Evolutionary conservation across 2,888 invertebrate species (phyloP).

Genomic region (Xestia ashworthii): DNA sequence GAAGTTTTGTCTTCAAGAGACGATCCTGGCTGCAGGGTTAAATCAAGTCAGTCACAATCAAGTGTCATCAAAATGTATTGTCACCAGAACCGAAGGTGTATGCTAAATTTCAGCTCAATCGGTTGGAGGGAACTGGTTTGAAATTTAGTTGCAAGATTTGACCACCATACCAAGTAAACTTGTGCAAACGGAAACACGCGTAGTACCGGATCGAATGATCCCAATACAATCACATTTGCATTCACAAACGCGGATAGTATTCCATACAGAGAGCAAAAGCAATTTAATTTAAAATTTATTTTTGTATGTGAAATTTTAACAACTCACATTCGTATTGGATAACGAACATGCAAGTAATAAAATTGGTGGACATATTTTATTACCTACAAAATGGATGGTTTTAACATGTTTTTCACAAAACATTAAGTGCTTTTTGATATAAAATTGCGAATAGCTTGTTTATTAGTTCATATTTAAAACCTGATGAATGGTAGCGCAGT

Average conservation of each 20-base stretch:
- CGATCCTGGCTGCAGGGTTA: no score
- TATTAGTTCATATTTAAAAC: slow-evolving; percentile 25
- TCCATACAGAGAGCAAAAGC: slow-evolving; percentile 33
- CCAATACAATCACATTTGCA: slow-evolving; percentile 59
- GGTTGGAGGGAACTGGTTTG: not conserved
- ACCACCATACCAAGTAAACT: not conserved
- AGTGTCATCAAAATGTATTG: not conserved
- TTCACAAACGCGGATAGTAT: slow-evolving; percentile 43
- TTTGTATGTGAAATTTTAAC: slow-evolving; percentile 53
- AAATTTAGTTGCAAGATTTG: not conserved
- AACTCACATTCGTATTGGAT: slow-evolving; percentile 44
- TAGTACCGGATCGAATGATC: slow-evolving; percentile 40
- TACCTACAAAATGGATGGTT: slow-evolving; percentile 38
- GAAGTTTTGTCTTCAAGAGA: not conserved
- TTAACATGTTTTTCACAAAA: slow-evolving; percentile 47
- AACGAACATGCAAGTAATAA: slow-evolving; percentile 48
- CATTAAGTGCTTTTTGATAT: slow-evolving; percentile 29
- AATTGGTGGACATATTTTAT: slow-evolving; percentile 49
- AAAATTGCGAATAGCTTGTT: not conserved
- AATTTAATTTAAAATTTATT: slow-evolving; percentile 59
- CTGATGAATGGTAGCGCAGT: not conserved
- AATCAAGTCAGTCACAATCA: not conserved
- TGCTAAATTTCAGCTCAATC: not conserved
- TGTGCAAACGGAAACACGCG: slow-evolving; percentile 26
- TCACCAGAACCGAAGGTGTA: not conserved